Evolutionary conservation across 2,113 vertebrate species (phyloP).

Genomic region (Thryonomys swinderianus): DNA sequence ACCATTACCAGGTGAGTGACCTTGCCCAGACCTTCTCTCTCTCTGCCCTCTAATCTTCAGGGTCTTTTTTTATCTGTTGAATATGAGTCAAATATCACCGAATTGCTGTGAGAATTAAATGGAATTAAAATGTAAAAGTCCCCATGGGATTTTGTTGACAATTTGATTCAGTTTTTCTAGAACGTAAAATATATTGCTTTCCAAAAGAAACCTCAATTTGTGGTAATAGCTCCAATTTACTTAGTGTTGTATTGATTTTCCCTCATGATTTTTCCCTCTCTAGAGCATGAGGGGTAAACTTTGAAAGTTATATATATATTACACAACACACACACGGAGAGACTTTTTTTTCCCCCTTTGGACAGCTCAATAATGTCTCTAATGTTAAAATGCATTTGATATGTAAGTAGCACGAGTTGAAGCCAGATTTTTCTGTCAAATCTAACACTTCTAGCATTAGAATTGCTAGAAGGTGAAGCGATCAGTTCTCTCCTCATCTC

Average conservation of each 20-base stretch:
- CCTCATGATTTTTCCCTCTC: background rate
- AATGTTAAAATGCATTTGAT: background rate
- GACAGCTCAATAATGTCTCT: background rate
- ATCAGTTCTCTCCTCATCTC: background rate
- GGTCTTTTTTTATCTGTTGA: background rate
- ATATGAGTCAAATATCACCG: slow-evolving; percentile 35
- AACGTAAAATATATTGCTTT: slow-evolving; percentile 61
- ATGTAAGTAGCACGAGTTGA: background rate
- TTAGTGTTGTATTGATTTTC: background rate
- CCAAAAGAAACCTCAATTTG: slow-evolving; percentile 43
- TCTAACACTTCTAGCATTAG: background rate
- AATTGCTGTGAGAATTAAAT: slow-evolving; percentile 13
- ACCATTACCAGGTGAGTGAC: background rate
- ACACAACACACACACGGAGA: too few species aligned
- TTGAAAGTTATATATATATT: background rate
- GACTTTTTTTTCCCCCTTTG: background rate
- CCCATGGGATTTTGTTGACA: slow-evolving; percentile 9
- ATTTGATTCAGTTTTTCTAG: slow-evolving; percentile 50
- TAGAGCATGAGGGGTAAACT: background rate
- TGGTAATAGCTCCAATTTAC: slow-evolving; percentile 16
- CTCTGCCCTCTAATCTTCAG: background rate
- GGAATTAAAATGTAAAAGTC: slow-evolving; percentile 42
- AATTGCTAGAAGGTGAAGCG: background rate
- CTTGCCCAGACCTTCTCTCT: background rate
- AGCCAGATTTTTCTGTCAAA: slow-evolving; percentile 25